phyloP scores from a whole-genome alignment of 2,113 vertebrate species.

The Nyctibius bracteatus region DNA sequence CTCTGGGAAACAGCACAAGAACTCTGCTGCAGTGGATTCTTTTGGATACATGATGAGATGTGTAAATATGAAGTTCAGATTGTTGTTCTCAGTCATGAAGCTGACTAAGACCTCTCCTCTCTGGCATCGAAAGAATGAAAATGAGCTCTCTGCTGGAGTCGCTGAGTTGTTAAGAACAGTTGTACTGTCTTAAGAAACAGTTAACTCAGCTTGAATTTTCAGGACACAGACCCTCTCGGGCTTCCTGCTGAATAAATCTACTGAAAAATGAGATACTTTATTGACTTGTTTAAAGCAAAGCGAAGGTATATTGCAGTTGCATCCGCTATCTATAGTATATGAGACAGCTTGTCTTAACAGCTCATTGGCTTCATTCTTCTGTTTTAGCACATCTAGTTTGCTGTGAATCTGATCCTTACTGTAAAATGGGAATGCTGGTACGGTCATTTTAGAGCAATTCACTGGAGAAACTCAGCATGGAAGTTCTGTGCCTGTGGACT shows the following conservation, averaged over 20 bases:
- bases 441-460: neutral
- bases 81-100: neutral
- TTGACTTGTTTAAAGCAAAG: slow-evolving; percentile 13
- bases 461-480: neutral
- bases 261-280: slow-evolving; percentile 6
- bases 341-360: neutral
- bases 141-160: neutral
- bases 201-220: neutral
- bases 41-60: neutral
- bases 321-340: neutral
- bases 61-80: neutral
- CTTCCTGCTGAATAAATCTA: slow-evolving; percentile 8
- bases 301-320: neutral
- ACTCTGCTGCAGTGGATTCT: neutral
- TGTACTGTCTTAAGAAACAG: neutral
- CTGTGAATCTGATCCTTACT: neutral
- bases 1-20: neutral
- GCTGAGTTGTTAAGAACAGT: neutral
- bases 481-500: neutral
- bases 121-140: slow-evolving; percentile 13
- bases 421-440: neutral
- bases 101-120: neutral
- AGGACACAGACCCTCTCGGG: neutral
- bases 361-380: neutral
- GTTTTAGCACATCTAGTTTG: neutral